Evolutionary conservation across 1,140 invertebrate species (phyloP), one percentile per base, ranked within the genome.

Genomic region (Cyrtorhinus lividipennis): DNA sequence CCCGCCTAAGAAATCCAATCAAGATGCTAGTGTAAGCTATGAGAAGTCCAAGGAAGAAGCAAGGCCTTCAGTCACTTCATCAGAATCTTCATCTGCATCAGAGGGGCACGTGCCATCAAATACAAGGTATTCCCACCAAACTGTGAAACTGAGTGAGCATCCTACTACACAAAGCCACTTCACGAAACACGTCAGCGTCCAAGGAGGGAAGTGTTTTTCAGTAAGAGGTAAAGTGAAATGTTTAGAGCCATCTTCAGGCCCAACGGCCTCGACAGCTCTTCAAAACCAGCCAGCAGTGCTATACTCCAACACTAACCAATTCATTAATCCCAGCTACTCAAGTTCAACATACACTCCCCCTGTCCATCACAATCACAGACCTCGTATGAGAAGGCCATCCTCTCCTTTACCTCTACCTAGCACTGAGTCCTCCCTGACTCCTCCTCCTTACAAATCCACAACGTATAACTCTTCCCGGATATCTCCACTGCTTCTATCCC

Each of bases 1-100:
- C n/a, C n/a, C n/a, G n/a, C n/a, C n/a, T n/a, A 64, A 53, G 48
- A 67, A 56, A 63, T 61, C 48, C 64, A 63, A 59, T 24, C 27
- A 56, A 46, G 61, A 66, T 46, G 60, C 59, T 24, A 45, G 27
- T 18, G 59, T 53, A 53, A 57, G 62, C n/a, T 20, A 18, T 3
- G 25, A 63, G 44, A 20, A 53, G 24, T 30, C 58, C 3, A 18
- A 30, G 48, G 10, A 12, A 12, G 48, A 53, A 53, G 48, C 10
- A 53, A 53, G 20, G n/a, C 38, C 38, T 8, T 44, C 38, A n/a
- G n/a, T 44, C 38, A n/a, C 38, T 8, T 44, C 38, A 44, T 10
- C 38, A n/a, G n/a, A 8, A 44, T 8, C 38, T 44, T 44, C n/a
- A 38, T 38, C 30, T 5, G 30, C 30, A 38, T 38, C 30, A 38